These are phyloP conservation scores for Lasioglossum albipes DNA, from an alignment of 1,140 invertebrate genomes.

Conservation along the genomic window DNA sequence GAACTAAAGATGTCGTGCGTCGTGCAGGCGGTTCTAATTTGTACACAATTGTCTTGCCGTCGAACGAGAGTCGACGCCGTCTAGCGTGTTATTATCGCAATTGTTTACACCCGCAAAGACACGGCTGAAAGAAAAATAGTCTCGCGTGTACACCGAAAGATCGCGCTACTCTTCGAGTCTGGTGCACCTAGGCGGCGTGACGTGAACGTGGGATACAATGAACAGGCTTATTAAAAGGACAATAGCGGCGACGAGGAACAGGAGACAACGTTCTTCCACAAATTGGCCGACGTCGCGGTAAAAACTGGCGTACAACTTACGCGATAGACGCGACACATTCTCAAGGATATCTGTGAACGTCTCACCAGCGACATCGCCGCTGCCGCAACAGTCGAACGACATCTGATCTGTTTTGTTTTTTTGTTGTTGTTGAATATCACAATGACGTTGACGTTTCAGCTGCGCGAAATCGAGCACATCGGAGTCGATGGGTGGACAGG, in stretches of 20 bases:
- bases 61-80: no score
- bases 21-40: no score
- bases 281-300: background rate
- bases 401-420: conserved; percentile 48
- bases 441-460: background rate
- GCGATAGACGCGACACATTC: conserved; percentile 12
- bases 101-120: conserved; percentile 26
- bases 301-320: conserved; percentile 27
- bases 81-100: background rate
- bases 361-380: conserved; percentile 59
- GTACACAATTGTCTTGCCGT: no score
- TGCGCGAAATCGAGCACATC: background rate
- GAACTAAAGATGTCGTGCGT: no score
- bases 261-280: background rate
- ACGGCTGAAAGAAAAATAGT: conserved; percentile 18
- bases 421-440: background rate
- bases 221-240: conserved; percentile 3
- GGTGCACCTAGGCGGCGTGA: conserved; percentile 31
- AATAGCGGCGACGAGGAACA: background rate
- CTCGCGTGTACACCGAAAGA: conserved; percentile 13
- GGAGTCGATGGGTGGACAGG: background rate
- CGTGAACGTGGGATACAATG: conserved; percentile 15
- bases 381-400: conserved; percentile 72
- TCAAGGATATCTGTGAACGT: conserved; percentile 55
- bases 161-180: conserved; percentile 35